Evolutionary conservation across 2,797 vertebrate genomes (phyloP).

Genomic region (Hyperoplus lanceolatus): DNA sequence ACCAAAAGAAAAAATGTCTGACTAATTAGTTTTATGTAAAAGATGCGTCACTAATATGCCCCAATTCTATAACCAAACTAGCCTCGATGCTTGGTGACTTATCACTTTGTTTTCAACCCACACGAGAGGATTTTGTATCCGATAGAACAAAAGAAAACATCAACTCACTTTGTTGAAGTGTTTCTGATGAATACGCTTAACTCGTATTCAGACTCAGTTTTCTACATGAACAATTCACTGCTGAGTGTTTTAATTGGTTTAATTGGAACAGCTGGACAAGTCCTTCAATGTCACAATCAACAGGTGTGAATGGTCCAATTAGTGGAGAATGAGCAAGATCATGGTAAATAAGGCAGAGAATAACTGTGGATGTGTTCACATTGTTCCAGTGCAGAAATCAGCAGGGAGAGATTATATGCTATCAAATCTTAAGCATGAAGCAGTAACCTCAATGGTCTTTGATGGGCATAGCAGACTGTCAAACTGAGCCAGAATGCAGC

Average conservation of each 20-base stretch:
- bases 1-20: conserved; percentile 1
- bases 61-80: background rate
- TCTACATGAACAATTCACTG: background rate
- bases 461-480: no score
- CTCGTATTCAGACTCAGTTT: background rate
- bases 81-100: background rate
- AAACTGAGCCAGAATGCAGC: no score
- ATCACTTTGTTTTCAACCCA: background rate
- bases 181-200: background rate
- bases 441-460: no score
- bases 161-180: background rate
- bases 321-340: background rate
- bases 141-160: background rate
- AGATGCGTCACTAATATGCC: background rate
- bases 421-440: no score
- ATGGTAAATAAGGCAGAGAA: background rate
- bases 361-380: background rate
- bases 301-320: conserved; percentile 15
- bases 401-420: no score
- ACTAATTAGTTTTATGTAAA: background rate
- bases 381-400: background rate
- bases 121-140: background rate
- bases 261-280: background rate
- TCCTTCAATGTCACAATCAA: background rate
- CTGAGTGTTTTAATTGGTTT: background rate